Evolutionary conservation across 2,797 vertebrate genomes (phyloP), one percentile per base, ranked within the genome.

Genomic region (Oreochromis mossambicus): DNA sequence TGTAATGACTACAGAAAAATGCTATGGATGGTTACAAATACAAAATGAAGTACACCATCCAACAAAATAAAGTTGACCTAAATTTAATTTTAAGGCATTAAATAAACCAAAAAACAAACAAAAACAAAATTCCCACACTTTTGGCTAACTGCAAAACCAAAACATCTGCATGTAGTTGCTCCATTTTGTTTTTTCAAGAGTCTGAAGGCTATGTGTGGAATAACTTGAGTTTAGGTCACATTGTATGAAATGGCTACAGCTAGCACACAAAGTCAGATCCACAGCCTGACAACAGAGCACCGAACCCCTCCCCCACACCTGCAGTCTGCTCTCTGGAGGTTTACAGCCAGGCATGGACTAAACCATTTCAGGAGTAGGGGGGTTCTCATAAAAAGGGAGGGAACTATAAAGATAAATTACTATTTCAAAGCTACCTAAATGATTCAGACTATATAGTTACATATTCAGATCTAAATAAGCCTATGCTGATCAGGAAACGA

Each of bases 281-380:
- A 81, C 81, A 91, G 90, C 41, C 89, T 88, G 77, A 88, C 55
- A 63, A 92, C 84, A 89, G 80, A 86, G 87, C 84, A 76, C 79
- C 76, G 86, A 68, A 89, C 94, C 94, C 95, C 77, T 95, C 94
- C 94, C 94, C 95, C 95, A 93, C 93, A 92, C 88, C 70, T 90
- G 91, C 94, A 95, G 92, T 89, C 88, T 86, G 91, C 83, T 86
- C 78, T 86, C 89, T 94, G 88, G 94, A 95, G 94, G 94, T 95
- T 92, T 93, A 95, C 95, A 93, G 95, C 93, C 83, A 82, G 86
- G 87, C 88, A 91, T 75, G 94, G 96, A 92, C 92, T 87, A 78
- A 95, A 96, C 96, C 96, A 97, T 94, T 95, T 68, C 61, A 87
- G 87, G 77, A 90, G 56, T n/a, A 82, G 55, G 88, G 92, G 88